phyloP scores from a whole-genome alignment of 2,888 invertebrate genomes.

The Nebria brevicollis region DNA sequence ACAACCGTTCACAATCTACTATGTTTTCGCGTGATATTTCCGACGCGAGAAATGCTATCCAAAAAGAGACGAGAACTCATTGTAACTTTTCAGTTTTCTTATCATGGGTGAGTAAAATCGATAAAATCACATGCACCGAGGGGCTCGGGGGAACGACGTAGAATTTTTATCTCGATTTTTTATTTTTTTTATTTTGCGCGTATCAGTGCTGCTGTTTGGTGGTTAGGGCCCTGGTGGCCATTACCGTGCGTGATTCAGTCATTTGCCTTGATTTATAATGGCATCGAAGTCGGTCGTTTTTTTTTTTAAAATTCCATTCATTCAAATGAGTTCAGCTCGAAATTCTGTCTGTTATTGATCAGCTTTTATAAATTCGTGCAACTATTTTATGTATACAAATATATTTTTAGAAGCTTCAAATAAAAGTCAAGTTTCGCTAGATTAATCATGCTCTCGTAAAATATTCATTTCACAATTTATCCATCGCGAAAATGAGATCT shows the following conservation, averaged over 20 bases:
- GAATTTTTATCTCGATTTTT: background rate
- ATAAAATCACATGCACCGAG: background rate
- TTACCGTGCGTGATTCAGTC: conserved; percentile 1
- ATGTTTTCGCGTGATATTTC: conserved; percentile 4
- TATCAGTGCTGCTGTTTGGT: background rate
- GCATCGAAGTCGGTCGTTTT: background rate
- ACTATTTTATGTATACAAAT: background rate
- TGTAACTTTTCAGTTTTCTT: conserved; percentile 13
- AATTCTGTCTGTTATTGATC: background rate
- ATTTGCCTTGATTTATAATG: background rate
- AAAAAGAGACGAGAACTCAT: conserved; percentile 5
- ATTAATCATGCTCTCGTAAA: background rate
- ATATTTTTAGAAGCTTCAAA: background rate
- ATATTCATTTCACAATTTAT: background rate
- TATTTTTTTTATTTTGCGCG: background rate
- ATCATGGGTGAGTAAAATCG: background rate
- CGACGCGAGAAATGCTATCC: background rate
- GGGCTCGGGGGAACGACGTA: background rate
- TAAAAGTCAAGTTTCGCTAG: background rate
- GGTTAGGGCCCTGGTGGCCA: background rate
- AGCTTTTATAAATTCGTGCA: background rate
- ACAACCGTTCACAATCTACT: conserved; percentile 2
- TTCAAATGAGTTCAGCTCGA: background rate
- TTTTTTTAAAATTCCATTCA: background rate
- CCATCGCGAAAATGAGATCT: background rate